phyloP scores from a whole-genome alignment of 2,797 vertebrate genomes.

The Alca torda region DNA sequence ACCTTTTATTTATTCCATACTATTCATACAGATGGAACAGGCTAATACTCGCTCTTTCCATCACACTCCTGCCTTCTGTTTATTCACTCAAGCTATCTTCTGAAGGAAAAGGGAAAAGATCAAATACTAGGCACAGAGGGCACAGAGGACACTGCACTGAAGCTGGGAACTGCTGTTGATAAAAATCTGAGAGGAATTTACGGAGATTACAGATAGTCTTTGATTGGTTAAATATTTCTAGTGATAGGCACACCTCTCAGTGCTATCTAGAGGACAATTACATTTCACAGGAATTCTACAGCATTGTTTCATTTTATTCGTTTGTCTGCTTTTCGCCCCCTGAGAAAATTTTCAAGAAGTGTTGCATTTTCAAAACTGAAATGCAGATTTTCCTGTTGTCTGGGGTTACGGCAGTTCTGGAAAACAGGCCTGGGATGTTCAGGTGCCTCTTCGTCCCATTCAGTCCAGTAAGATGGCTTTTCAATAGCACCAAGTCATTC shows the following conservation, averaged over 20 bases:
- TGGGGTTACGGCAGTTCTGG: neutral
- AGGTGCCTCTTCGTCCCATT: neutral
- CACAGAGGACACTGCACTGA: neutral
- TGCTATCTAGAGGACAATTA: neutral
- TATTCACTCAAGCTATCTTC: neutral
- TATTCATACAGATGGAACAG: neutral
- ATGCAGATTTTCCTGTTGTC: neutral
- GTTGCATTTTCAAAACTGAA: neutral
- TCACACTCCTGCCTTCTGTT: neutral
- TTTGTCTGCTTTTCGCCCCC: neutral
- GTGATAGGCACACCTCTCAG: neutral
- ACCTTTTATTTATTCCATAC: neutral
- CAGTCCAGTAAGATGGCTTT: neutral
- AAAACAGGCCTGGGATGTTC: neutral
- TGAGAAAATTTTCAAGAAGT: neutral
- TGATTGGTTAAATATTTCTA: neutral
- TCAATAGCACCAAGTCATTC: neutral
- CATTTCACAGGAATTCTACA: neutral
- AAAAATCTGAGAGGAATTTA: conserved; percentile 9
- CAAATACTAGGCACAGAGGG: neutral
- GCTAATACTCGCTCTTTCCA: neutral
- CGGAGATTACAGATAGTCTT: neutral
- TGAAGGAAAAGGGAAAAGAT: neutral
- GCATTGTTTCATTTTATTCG: neutral
- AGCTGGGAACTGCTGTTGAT: neutral